Evolutionary conservation across 2,113 vertebrate species (phyloP).

Genomic region (Solea solea): DNA sequence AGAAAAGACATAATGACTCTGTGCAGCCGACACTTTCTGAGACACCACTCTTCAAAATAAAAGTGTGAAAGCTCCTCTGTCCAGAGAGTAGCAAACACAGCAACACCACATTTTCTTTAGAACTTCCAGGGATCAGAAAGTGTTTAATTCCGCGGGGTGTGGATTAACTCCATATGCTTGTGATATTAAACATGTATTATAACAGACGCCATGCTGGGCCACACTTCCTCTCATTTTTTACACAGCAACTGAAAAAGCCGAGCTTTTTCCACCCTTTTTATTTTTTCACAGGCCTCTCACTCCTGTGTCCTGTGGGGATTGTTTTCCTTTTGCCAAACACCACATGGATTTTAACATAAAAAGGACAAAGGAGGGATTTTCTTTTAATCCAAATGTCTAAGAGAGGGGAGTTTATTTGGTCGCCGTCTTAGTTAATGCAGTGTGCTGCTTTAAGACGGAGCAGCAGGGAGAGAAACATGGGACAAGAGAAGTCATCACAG

Average conservation of each 20-base stretch:
- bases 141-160: conserved; percentile 24
- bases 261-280: conserved; percentile 56
- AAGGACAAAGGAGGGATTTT: conserved; percentile 61
- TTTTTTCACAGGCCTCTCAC: conserved; percentile 60
- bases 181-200: conserved; percentile 48
- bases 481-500: conserved; percentile 12
- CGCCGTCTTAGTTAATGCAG: conserved; percentile 59
- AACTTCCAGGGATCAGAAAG: conserved; percentile 25
- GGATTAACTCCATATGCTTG: conserved; percentile 35
- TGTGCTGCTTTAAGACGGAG: conserved; percentile 28
- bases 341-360: conserved; percentile 60
- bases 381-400: conserved; percentile 48
- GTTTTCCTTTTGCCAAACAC: conserved; percentile 56
- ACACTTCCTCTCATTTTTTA: conserved; percentile 73
- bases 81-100: conserved; percentile 24
- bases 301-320: conserved; percentile 50
- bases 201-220: conserved; percentile 56
- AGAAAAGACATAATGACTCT: conserved; percentile 49
- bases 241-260: conserved; percentile 60
- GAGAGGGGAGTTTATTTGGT: conserved; percentile 47
- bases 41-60: conserved; percentile 10
- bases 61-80: conserved; percentile 37
- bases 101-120: not conserved
- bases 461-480: conserved; percentile 3
- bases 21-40: conserved; percentile 23